A percentile compares a stretch with the other conserved stretches of the same genome.
phyloP scores from a whole-genome alignment of 1,140 invertebrate species.

The Gryon sp. region DNA sequence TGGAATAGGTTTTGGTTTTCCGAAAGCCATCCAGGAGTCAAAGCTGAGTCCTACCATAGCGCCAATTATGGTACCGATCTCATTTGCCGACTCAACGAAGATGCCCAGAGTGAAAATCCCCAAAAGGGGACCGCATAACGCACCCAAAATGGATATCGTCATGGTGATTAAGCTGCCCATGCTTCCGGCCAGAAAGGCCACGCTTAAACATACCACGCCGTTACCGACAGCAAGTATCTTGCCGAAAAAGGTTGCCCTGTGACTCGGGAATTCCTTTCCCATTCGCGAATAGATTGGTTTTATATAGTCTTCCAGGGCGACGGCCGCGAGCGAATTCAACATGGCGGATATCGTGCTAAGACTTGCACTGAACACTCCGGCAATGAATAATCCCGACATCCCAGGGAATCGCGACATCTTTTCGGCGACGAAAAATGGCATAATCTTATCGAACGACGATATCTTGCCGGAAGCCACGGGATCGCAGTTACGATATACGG shows the following conservation, averaged over 20 bases:
- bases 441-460: conserved; percentile 68
- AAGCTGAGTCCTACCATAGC: conserved; percentile 84
- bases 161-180: conserved; percentile 87
- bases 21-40: conserved; percentile 91
- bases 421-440: conserved; percentile 85
- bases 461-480: conserved; percentile 83
- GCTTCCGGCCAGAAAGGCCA: conserved; percentile 86
- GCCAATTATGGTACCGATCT: conserved; percentile 86
- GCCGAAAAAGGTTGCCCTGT: conserved; percentile 73
- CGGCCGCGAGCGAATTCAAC: conserved; percentile 91
- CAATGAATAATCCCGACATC: conserved; percentile 82
- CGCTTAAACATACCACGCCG: conserved; percentile 84
- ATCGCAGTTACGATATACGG: conserved; percentile 88
- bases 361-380: conserved; percentile 85
- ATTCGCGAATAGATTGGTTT: conserved; percentile 74
- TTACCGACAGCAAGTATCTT: conserved; percentile 85
- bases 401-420: conserved; percentile 84
- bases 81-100: conserved; percentile 83
- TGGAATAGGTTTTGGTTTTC: conserved; percentile 84
- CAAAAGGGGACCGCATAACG: conserved; percentile 88
- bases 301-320: conserved; percentile 91
- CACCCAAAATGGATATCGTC: conserved; percentile 86
- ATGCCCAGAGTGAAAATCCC: conserved; percentile 90
- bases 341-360: conserved; percentile 92
- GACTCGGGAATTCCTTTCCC: conserved; percentile 66